Evolutionary conservation across 2,888 invertebrate species (phyloP), one percentile per base, ranked within the genome.

Genomic region (Lithosia quadra): DNA sequence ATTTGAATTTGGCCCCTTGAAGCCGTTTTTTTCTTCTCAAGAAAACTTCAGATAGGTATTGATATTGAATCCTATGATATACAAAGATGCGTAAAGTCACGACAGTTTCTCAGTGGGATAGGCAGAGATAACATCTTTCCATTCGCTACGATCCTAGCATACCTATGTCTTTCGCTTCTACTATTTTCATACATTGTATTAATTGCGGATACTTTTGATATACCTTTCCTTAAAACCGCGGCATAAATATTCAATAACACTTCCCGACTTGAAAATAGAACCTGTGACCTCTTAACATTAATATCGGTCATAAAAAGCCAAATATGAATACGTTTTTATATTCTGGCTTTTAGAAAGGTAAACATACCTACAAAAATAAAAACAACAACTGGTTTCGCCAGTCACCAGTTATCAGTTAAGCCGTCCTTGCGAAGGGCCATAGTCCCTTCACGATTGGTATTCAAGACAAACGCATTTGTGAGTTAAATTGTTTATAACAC

Each of bases 371-470:
- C 56, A 22, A 15, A 24, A 34, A 5, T 33, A 5, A 60, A 60
- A 60, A 11, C n/a, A 60, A 60, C n/a, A 60, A 39, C 60, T 60
- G 13, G 39, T 60, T 60, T 18, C 11, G 18, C 60, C 22, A 22
- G 60, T 39, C 8, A 22, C 13, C 28, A 28, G n/a, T n/a, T n/a
- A n/a, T n/a, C 36, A 59, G 43, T 43, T 55, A 56, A 33, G 53
- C 15, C n/a, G 68, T 63, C 68, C 68, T 68, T 63, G 63, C 63
- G 3, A 68, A 57, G 66, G 62, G 61, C 62, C 62, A 2, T 22
- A 39, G 22, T 59, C 63, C 67, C 53, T 68, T 63, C 58, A 58
- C 67, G 56, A 49, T 67, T 49, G 58, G 24, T 39, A 67, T 63
- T 63, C 68, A 68, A 49, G 28, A 10, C 55, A 39, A 59, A 28